Base-by-base conservation (phyloP, 1,140 invertebrate genomes). In the Polypedilum pembai region DNA sequence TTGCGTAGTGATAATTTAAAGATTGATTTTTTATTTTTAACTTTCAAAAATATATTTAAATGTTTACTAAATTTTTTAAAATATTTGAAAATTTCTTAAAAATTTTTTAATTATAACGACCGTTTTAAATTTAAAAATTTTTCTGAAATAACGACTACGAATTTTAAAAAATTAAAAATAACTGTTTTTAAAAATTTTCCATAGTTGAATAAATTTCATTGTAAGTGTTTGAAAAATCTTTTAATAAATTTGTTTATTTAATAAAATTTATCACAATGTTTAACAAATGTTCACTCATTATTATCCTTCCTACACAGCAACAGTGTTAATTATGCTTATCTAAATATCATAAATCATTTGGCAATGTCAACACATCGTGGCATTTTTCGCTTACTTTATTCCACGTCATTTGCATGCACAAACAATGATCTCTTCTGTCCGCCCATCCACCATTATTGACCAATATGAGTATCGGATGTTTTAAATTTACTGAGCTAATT, bases 401-500 rank as follows among this genome's bases (percentile, higher is more conserved):
- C 8, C 73, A 56, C 21, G 83, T 84, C 77, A 83, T 82, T 76
- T 83, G 80, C 40, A 76, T 79, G 76, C 84, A 85, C 40, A 85
- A 77, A 74, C 79, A 78, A 76, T 82, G 82, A 77, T 85, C 83
- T 40, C 84, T 77, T 5, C 78, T 78, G 75, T 81, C 80, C 73
- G 45, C 78, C 79, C 79, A 81, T 4, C 79, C 79, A 40, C 79
- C 80, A 65, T 76, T 77, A 10, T 74, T 79, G n/a, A 15, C 15
- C n/a, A 56, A 56, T 56, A n/a, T 12, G n/a, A n/a, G 12, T 90
- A 88, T 78, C 92, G 92, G 78, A 94, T 94, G 12, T 88, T 84
- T 33, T 92, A 84, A 4, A 86, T 87, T 41, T 86, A 85, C 75
- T 93, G 86, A 0, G 87, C 88, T 74, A 94, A 83, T 12, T 86